These are phyloP conservation scores for Tichodroma muraria DNA, from an alignment of 2,113 vertebrate species.

Conservation along the genomic window DNA sequence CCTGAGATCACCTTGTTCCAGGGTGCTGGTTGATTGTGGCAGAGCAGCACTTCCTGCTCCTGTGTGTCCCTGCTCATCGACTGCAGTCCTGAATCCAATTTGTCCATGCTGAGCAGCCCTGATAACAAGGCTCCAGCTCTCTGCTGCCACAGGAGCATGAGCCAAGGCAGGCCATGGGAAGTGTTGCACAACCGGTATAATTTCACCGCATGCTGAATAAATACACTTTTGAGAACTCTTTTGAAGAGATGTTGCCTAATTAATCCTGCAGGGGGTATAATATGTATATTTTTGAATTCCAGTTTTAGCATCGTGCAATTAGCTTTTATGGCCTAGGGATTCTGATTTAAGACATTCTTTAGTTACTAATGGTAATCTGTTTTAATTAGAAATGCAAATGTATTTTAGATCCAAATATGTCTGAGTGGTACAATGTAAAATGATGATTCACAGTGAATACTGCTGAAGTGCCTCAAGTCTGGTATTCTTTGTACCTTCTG, in stretches of 20 bases:
- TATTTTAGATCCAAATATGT: conserved; percentile 16
- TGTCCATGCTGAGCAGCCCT: not conserved
- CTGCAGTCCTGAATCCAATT: not conserved
- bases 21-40: not conserved
- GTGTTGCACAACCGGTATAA: not conserved
- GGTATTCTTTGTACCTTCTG: conserved; percentile 23
- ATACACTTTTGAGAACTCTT: conserved; percentile 49
- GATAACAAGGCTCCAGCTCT: not conserved
- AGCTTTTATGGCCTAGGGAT: conserved; percentile 48
- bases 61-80: not conserved
- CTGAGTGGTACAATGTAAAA: conserved; percentile 21
- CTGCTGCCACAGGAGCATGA: rapidly evolving
- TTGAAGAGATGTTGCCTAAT: conserved; percentile 56
- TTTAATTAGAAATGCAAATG: conserved; percentile 62
- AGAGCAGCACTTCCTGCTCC: not conserved
- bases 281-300: conserved; percentile 48
- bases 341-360: conserved; percentile 54
- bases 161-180: not conserved
- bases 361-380: conserved; percentile 34
- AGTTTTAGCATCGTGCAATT: conserved; percentile 57
- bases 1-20: not conserved
- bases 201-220: conserved; percentile 54
- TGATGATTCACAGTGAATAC: conserved; percentile 22
- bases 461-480: conserved; percentile 3
- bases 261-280: conserved; percentile 65